Base-by-base conservation (phyloP, 2,888 invertebrate genomes). In the Augiades crinisus region DNA sequence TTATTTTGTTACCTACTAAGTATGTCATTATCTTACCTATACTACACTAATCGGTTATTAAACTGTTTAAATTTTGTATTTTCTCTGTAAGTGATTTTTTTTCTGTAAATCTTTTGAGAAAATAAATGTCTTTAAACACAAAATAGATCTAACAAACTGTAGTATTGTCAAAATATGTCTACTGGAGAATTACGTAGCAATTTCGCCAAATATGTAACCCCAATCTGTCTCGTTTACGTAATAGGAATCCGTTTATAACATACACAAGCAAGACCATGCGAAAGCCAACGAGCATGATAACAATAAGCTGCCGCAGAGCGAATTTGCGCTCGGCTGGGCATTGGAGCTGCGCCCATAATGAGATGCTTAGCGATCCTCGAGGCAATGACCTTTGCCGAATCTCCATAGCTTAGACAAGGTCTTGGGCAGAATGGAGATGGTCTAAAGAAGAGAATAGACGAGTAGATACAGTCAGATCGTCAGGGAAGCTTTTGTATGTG, bases 241-340 rank as follows among this genome's bases (percentile, higher is more conserved):
- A 41, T 30, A 12, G 8, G 10, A 10, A 19, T 30, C 16, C 10
- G 12, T 8, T 43, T 43, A 30, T 30, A 30, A 31, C 3, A 27
- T 16, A 33, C 22, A 22, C 16, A 16, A 34, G 10, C 33, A 33
- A 30, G 10, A 19, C 19, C 31, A 40, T 30, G 31, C 34, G 33
- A 24, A 41, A 49, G 41, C 41, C 24, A 34, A 34, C 24, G 19
- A 33, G 41, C 27, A 34, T 41, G 49, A 49, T 33, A 31, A 47
- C 40, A 49, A 49, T 41, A 24, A 34, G 31, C 41, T 13, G 10
- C 30, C 10, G 47, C 41, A 34, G 22, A 49, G 24, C 24, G 41
- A 49, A 41, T 49, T 49, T 27, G 41, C 49, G 49, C 34, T 41
- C 41, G 34, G 34, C 49, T 49, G 41, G 41, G n/a, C 41, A 12